Evolutionary conservation across 2,888 invertebrate species (phyloP), one percentile per base, ranked within the genome.

Genomic region (Eupithecia pulchellata): DNA sequence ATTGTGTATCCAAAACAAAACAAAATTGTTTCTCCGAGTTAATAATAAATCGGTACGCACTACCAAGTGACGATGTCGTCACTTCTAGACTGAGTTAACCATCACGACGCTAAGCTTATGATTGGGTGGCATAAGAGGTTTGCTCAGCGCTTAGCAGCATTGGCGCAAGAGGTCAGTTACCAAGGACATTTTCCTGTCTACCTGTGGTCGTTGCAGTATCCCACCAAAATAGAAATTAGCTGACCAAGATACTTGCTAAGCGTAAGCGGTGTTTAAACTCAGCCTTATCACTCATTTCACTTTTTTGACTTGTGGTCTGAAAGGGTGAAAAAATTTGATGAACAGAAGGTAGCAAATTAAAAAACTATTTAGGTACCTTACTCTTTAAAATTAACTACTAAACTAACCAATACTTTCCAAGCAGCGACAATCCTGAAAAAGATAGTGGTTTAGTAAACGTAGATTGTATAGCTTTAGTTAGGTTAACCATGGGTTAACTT

Each of bases 401-500:
- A 13, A 61, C 61, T 61, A 32, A 61, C 61, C 61, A 4, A 2
- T 9, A 57, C 3, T 82, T 71, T 89, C 90, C 71, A 91, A 77
- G 73, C 91, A 91, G 61, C 85, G 89, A 76, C 91, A 91, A 78
- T 90, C 90, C 88, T 89, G 84, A 72, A 84, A 83, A 17, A 27
- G 4, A 42, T 30, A 63, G 8, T 20, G 9, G 11, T 29, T 60
- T 29, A n/a, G n/a, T 60, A 9, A 0, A 32, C 14, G 4, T 39
- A n/a, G n/a, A n/a, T n/a, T n/a, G n/a, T n/a, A n/a, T n/a, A n/a
- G n/a, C n/a, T n/a, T n/a, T n/a, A n/a, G n/a, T n/a, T n/a, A n/a
- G n/a, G n/a, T n/a, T n/a, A n/a, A n/a, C n/a, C n/a, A n/a, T n/a
- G n/a, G n/a, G n/a, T n/a, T n/a, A n/a, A n/a, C n/a, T n/a, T n/a